These are phyloP conservation scores for Ictidomys tridecemlineatus DNA, from an alignment of 2,113 vertebrate genomes.

Conservation along the genomic window DNA sequence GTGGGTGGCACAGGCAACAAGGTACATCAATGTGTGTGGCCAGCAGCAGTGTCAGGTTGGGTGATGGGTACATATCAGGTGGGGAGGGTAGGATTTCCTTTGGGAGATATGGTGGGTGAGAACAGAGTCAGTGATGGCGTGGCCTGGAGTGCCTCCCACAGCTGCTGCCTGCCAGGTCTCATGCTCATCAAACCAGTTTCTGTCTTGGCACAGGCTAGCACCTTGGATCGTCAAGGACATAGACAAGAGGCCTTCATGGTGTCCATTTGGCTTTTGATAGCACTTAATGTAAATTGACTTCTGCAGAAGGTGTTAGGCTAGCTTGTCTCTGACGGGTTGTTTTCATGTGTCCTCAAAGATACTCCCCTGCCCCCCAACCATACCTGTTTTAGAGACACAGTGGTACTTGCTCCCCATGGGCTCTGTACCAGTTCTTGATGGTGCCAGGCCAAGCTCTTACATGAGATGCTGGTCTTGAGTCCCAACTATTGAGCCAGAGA, in stretches of 20 bases:
- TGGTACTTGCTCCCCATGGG: fast-evolving
- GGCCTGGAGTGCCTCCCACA: neutral
- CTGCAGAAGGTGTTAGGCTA: neutral
- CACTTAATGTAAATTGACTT: neutral
- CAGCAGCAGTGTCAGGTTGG: neutral
- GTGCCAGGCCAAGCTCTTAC: too few relatives aligned
- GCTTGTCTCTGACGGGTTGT: neutral
- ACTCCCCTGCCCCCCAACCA: too few relatives aligned
- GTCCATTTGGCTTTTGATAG: neutral
- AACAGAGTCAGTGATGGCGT: neutral
- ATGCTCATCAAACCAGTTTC: neutral
- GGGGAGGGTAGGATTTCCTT: neutral
- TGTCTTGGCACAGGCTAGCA: neutral
- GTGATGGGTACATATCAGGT: neutral
- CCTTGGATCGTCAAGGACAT: neutral
- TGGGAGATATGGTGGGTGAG: neutral
- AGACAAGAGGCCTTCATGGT: too few relatives aligned
- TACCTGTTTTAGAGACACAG: neutral
- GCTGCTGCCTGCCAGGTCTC: neutral
- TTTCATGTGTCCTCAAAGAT: neutral
- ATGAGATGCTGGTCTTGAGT: neutral
- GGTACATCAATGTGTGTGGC: neutral
- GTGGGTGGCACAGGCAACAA: neutral
- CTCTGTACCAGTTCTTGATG: neutral
- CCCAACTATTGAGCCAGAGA: neutral